Evolutionary conservation across 2,113 vertebrate genomes (phyloP), one percentile per base, ranked within the genome.

Genomic region (Hypanus sabinus): DNA sequence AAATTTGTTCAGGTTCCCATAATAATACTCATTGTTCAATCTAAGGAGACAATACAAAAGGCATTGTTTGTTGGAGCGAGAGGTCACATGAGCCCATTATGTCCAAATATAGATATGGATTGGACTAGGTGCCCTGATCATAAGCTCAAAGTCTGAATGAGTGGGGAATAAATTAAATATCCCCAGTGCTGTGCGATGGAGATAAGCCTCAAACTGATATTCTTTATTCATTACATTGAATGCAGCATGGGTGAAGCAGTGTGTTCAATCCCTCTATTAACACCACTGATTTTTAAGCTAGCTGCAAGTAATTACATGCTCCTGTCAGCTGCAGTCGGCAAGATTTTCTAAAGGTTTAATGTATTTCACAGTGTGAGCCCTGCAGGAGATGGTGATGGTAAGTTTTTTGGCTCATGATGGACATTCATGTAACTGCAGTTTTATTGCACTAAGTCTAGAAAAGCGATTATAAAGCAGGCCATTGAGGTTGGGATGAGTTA

Each of bases 161-260:
- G 90, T 7, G 27, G 71, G n/a, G 70, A 73, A 93, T 93, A 71
- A 93, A 93, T 93, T 93, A 73, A 73, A 73, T 33, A 73, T 93
- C 11, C 73, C 71, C 90, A 71, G 70, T 6, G n/a, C 90, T 93
- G 90, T 93, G 90, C 11, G 38, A 9, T 46, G 36, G 33, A 93
- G 90, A 93, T 93, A 93, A 93, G 90, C 68, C 73, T 73, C 90
- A 8, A 27, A 33, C 33, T 46, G 33, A 93, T 46, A 73, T 93
- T 93, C 90, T 93, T 93, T 55, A 93, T 93, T 93, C 68, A 93
- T 93, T 93, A 71, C 90, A 93, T 46, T 73, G 33, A 93, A 93
- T 93, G 36, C 68, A 93, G 90, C 90, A 20, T 36, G 73, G 73
- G 33, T 93, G 90, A 93, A 93, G 68, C 68, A 46, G 70, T 36